These are phyloP conservation scores for Mnemiopsis leidyi DNA, from an alignment of 37 sponge, comb jelly and placozoan species.

Conservation along the genomic window DNA sequence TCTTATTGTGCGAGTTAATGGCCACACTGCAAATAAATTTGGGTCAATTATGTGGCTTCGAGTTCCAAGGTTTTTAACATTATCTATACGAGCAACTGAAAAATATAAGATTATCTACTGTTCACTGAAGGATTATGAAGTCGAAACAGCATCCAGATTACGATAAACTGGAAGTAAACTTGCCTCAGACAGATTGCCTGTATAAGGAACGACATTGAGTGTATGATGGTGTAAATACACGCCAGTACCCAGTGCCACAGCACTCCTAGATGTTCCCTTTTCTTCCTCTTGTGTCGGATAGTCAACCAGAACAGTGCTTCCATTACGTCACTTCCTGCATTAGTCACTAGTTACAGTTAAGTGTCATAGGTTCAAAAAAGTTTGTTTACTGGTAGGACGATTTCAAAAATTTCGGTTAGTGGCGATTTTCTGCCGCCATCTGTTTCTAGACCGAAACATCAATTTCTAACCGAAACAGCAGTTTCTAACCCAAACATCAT, in stretches of 20 bases:
- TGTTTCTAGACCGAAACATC: no score
- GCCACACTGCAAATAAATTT: conserved; percentile 75
- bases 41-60: not conserved
- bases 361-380: no score
- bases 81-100: no score
- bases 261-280: conserved; percentile 21
- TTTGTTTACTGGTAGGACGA: no score
- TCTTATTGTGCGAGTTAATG: conserved; percentile 89
- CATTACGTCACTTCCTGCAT: conserved; percentile 67
- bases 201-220: conserved; percentile 18
- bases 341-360: not conserved
- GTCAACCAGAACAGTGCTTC: conserved; percentile 80
- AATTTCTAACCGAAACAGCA: no score
- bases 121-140: not conserved
- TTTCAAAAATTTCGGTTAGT: no score
- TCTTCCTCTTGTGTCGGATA: conserved; percentile 54
- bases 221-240: conserved; percentile 39
- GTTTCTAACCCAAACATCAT: no score
- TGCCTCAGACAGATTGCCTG: conserved; percentile 46
- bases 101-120: no score
- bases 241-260: conserved; percentile 48
- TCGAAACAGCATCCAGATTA: no score
- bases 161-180: not conserved
- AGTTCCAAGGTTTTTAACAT: no score
- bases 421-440: no score